These are phyloP conservation scores for Leptothorax acervorum DNA, from an alignment of 2,888 invertebrate genomes.

Conservation along the genomic window DNA sequence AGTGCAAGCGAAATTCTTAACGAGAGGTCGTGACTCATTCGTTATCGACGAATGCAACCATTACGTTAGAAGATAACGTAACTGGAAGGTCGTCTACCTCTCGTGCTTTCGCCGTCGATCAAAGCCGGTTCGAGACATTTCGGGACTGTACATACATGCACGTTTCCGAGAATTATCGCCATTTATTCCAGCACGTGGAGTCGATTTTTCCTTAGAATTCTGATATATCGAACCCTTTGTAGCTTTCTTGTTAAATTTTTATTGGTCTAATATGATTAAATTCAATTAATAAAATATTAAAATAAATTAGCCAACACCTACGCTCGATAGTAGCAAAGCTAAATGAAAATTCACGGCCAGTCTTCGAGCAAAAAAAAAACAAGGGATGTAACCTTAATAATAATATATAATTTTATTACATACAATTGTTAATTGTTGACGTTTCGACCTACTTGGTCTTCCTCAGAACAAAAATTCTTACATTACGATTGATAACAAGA, in stretches of 20 bases:
- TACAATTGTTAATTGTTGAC: no score
- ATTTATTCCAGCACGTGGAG: neutral
- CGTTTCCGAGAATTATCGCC: neutral
- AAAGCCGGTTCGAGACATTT: constrained; percentile 4
- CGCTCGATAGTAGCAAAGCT: no score
- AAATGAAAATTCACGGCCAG: no score
- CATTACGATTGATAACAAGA: no score
- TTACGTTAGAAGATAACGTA: constrained; percentile 59
- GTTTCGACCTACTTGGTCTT: no score
- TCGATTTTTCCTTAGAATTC: neutral
- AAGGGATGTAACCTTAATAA: no score
- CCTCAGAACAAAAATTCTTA: no score
- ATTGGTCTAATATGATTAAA: neutral
- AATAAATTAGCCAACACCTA: no score
- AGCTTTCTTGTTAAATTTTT: neutral
- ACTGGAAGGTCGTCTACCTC: constrained; percentile 52
- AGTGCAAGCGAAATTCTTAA: constrained; percentile 54
- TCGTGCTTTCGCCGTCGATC: constrained; percentile 26
- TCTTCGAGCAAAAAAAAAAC: no score
- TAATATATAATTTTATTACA: no score
- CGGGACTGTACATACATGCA: neutral
- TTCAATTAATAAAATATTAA: neutral
- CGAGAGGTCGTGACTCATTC: constrained; percentile 63
- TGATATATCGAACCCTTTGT: neutral
- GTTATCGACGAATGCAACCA: constrained; percentile 42